Evolutionary conservation across 2,888 invertebrate species (phyloP).

Genomic region (Rhagonycha lutea): DNA sequence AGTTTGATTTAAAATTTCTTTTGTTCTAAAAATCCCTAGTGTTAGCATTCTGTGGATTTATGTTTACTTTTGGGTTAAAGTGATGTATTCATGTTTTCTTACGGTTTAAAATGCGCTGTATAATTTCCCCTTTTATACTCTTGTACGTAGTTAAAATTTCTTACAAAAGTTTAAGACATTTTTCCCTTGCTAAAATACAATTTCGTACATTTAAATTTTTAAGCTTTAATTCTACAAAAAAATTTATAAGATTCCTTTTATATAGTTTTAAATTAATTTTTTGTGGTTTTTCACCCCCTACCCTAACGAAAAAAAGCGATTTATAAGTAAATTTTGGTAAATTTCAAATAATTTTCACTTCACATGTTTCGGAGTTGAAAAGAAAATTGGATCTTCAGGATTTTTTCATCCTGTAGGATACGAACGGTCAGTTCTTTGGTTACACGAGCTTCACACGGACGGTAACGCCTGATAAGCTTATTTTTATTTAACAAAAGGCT

Average conservation of each 20-base stretch:
- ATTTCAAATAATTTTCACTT: not conserved
- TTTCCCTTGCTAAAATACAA: not conserved
- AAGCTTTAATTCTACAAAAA: not conserved
- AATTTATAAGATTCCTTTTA: not conserved
- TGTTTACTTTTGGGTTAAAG: constrained; percentile 2
- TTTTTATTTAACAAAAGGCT: not conserved
- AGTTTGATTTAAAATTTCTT: not conserved
- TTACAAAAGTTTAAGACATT: not conserved
- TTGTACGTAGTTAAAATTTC: not conserved
- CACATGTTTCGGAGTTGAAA: not conserved
- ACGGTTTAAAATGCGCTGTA: not conserved
- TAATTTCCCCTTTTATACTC: not conserved
- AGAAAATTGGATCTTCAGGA: not conserved
- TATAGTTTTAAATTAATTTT: not conserved
- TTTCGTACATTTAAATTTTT: not conserved
- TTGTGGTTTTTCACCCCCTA: not conserved
- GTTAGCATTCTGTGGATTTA: not conserved
- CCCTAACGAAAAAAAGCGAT: not conserved
- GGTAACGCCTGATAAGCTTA: not conserved
- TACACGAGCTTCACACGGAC: not conserved
- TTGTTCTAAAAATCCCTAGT: not conserved
- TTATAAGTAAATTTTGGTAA: not conserved
- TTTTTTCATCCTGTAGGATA: not conserved
- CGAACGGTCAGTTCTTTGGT: not conserved
- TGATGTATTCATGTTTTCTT: constrained; percentile 4